Percentiles rank a stretch among this genome's conserved stretches.
Evolutionary conservation across 2,888 invertebrate species (phyloP).

Genomic region (Bursaphelenchus okinawaensis): DNA sequence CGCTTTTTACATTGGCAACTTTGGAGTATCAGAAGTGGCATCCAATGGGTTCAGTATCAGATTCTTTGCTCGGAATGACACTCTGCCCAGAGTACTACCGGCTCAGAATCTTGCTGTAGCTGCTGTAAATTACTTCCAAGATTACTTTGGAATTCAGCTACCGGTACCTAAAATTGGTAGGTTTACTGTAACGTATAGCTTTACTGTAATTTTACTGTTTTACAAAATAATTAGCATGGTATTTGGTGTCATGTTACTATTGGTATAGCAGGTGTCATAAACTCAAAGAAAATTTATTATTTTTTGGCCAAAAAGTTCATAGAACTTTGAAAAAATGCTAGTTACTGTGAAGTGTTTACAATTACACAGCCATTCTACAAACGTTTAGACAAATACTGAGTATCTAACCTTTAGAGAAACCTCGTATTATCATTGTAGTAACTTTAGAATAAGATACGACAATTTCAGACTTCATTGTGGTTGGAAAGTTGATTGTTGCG

Average conservation of each 20-base stretch:
- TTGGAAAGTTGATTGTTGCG: not conserved
- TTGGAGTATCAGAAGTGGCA: not conserved
- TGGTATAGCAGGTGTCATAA: too few species aligned
- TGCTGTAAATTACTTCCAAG: not conserved
- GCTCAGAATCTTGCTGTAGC: not conserved
- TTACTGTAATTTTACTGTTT: not conserved
- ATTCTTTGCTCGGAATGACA: not conserved
- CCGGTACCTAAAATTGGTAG: not conserved
- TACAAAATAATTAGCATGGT: too few species aligned
- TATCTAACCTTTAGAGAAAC: too few species aligned
- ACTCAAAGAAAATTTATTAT: too few species aligned
- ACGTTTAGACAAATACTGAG: too few species aligned
- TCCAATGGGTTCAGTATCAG: not conserved
- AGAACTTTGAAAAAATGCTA: too few species aligned
- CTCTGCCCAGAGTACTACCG: not conserved
- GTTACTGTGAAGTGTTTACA: too few species aligned
- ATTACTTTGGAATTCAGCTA: not conserved
- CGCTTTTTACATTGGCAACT: conserved; percentile 1
- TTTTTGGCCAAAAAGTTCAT: too few species aligned
- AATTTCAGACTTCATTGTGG: conserved; percentile 5
- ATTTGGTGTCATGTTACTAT: too few species aligned
- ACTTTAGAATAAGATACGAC: too few species aligned
- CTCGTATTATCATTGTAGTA: too few species aligned
- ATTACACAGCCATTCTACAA: too few species aligned
- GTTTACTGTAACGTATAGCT: not conserved